Evolutionary conservation across 2,113 vertebrate species (phyloP).

Genomic region (Lucifuga dentata): DNA sequence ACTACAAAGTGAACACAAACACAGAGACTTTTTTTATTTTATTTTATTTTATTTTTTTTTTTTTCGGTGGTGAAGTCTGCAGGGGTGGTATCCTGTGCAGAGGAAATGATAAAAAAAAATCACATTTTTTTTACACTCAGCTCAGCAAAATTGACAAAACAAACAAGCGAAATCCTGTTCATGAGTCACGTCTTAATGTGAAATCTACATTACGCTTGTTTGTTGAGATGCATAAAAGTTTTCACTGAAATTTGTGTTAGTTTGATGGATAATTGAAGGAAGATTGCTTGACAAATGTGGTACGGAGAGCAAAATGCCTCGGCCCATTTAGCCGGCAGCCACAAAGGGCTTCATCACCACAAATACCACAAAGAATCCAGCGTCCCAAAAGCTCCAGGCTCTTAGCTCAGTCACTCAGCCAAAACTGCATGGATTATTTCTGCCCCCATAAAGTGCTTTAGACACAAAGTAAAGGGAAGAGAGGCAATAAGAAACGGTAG

Average conservation of each 20-base stretch:
- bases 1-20: slow-evolving; percentile 40
- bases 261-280: slow-evolving; percentile 37
- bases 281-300: slow-evolving; percentile 47
- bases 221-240: slow-evolving; percentile 4
- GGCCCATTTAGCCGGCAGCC: slow-evolving; percentile 39
- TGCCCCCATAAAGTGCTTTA: slow-evolving; percentile 9
- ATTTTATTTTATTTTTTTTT: too few species aligned
- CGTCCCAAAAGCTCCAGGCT: slow-evolving; percentile 45
- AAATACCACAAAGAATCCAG: slow-evolving; percentile 37
- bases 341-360: slow-evolving; percentile 31
- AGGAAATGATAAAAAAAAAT: background rate
- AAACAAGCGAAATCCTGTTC: slow-evolving; percentile 4
- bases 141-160: slow-evolving; percentile 22
- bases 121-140: background rate
- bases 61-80: background rate
- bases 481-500: background rate
- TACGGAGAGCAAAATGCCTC: slow-evolving; percentile 32
- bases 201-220: too few species aligned
- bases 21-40: slow-evolving; percentile 17
- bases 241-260: slow-evolving; percentile 19
- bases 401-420: slow-evolving; percentile 36
- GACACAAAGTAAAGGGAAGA: slow-evolving; percentile 18
- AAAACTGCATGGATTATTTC: slow-evolving; percentile 36
- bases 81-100: background rate
- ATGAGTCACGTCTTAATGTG: slow-evolving; percentile 8